Conservation (phyloP, 2,797 vertebrate genomes). For the Parauchenoglanis ngamensis region DNA sequence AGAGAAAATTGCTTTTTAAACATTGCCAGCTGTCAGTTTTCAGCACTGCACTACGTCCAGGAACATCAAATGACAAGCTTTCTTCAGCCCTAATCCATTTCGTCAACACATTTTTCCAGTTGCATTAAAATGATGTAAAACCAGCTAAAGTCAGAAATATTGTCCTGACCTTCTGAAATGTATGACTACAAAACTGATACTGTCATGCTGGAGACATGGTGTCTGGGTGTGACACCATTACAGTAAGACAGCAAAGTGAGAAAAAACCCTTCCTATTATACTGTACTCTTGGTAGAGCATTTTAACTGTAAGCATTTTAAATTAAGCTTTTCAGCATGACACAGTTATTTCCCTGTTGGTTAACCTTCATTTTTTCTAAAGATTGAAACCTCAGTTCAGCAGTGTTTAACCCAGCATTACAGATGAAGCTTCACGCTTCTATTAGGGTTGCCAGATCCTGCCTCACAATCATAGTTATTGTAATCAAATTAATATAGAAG, state of each 20-base stretch:
- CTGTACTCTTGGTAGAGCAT: neutral
- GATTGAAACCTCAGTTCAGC: too few relatives aligned
- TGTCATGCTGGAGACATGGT: neutral
- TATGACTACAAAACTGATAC: neutral
- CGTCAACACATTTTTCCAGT: neutral
- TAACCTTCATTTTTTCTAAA: neutral
- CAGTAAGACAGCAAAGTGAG: neutral
- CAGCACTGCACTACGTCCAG: neutral
- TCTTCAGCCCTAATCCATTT: neutral
- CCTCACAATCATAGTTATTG: neutral
- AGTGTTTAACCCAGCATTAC: neutral
- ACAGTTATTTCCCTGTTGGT: neutral
- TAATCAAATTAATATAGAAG: neutral
- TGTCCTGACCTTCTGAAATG: conserved; percentile 2
- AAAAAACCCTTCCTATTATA: neutral
- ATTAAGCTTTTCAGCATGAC: neutral
- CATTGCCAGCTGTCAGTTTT: neutral
- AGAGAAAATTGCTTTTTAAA: neutral
- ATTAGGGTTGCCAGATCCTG: neutral
- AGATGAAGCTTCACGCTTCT: neutral
- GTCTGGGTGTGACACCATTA: neutral
- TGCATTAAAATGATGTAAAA: neutral
- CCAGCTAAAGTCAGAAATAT: neutral
- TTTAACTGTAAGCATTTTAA: neutral
- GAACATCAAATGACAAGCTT: neutral